Percentiles rank a stretch among this genome's conserved stretches.
phyloP scores from a whole-genome alignment of 2,888 invertebrate genomes.

The Mesodorylaimus sp. region DNA sequence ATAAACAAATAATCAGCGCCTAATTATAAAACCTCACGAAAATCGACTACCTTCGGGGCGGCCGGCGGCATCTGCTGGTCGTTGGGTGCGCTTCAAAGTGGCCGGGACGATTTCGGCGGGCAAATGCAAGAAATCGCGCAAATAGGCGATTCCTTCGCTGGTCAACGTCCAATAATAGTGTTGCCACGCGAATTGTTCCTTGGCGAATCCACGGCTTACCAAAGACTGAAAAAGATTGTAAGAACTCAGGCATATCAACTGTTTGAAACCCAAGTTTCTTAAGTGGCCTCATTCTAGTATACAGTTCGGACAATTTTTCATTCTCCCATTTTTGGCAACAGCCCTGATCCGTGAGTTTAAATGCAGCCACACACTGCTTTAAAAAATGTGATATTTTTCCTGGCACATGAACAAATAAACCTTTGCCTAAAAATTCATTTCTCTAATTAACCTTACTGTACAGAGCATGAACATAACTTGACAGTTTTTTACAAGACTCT shows the following conservation, averaged over 20 bases:
- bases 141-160: slow-evolving; percentile 90
- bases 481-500: too few species aligned
- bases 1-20: slow-evolving; percentile 3
- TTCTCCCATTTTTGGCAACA: too few species aligned
- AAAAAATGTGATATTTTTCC: too few species aligned
- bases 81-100: slow-evolving; percentile 73
- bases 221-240: slow-evolving; percentile 47
- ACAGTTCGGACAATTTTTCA: not conserved
- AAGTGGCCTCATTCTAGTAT: not conserved
- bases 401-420: too few species aligned
- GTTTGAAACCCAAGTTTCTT: not conserved
- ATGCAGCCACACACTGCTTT: too few species aligned
- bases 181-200: slow-evolving; percentile 98
- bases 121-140: slow-evolving; percentile 80
- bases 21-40: not conserved
- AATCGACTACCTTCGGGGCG: not conserved
- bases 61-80: slow-evolving; percentile 38
- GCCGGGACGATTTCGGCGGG: slow-evolving; percentile 97
- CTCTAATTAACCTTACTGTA: too few species aligned
- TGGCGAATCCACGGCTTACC: slow-evolving; percentile 89
- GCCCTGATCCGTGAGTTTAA: too few species aligned
- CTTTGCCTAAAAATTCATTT: too few species aligned
- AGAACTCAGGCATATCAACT: too few species aligned
- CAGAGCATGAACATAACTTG: too few species aligned
- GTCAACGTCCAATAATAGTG: slow-evolving; percentile 99